Evolutionary conservation across 2,113 vertebrate genomes (phyloP).

Genomic region (Platysteira castanea): DNA sequence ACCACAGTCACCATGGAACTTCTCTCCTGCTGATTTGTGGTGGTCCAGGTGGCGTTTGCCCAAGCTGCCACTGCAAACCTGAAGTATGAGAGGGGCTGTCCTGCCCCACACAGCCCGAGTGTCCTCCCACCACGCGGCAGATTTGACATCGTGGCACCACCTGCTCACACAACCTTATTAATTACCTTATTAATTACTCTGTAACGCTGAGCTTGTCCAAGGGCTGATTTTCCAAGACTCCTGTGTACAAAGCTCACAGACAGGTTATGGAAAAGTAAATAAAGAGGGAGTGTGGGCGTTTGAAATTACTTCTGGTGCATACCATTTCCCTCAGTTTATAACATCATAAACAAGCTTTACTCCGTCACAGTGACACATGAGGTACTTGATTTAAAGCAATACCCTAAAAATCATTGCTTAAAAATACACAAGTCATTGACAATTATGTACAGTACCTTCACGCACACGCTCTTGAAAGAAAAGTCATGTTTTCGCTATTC

Average conservation of each 20-base stretch:
- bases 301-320: not conserved
- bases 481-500: not conserved
- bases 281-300: not conserved
- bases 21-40: not conserved
- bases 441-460: not conserved
- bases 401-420: not conserved
- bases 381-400: not conserved
- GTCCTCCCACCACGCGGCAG: rapidly evolving
- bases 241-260: not conserved
- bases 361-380: not conserved
- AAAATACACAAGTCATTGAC: not conserved
- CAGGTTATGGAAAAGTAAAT: not conserved
- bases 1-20: not conserved
- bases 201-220: not conserved
- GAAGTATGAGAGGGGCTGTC: not conserved
- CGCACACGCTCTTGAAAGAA: not conserved
- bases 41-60: not conserved
- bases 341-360: not conserved
- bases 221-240: not conserved
- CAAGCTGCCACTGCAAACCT: not conserved
- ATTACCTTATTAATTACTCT: too few species aligned
- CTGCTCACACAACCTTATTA: not conserved
- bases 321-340: not conserved
- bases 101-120: rapidly evolving
- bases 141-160: rapidly evolving